These are phyloP conservation scores for Sitta carolinensis DNA, from an alignment of 2,797 vertebrate genomes.

Conservation along the genomic window DNA sequence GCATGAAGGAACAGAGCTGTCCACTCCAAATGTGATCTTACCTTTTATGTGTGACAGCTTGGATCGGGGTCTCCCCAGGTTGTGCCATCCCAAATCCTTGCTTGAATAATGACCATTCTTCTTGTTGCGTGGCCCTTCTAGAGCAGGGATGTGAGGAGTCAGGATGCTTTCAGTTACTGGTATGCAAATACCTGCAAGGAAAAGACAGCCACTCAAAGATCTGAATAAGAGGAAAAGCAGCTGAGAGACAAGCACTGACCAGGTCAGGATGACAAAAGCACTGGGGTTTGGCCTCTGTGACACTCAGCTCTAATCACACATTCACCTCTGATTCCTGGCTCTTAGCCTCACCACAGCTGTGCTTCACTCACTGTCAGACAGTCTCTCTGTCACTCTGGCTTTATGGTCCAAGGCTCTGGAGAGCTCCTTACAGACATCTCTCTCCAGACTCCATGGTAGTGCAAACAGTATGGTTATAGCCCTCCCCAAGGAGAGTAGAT, in stretches of 20 bases:
- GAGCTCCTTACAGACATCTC: neutral
- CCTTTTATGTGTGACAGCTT: conserved; percentile 91
- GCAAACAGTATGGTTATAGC: neutral
- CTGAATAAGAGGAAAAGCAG: neutral
- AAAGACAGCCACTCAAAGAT: neutral
- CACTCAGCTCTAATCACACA: fast-evolving
- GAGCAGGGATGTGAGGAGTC: conserved; percentile 87
- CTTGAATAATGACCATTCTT: conserved; percentile 77
- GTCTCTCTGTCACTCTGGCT: neutral
- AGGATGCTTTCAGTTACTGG: conserved; percentile 89
- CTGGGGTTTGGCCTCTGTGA: neutral
- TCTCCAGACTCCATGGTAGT: neutral
- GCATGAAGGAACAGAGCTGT: neutral
- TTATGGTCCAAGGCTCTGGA: neutral
- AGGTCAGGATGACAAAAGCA: neutral
- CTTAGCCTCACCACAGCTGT: neutral
- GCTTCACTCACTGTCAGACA: neutral
- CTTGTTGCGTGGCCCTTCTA: conserved; percentile 86
- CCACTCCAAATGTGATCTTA: conserved; percentile 34
- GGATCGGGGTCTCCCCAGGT: conserved; percentile 82
- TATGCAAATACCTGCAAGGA: conserved; percentile 87
- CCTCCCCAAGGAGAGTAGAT: neutral
- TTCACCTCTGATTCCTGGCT: neutral
- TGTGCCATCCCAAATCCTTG: conserved; percentile 92
- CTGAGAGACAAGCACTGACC: neutral